These are phyloP conservation scores for Falco naumanni DNA, from an alignment of 2,797 vertebrate genomes.

Conservation along the genomic window DNA sequence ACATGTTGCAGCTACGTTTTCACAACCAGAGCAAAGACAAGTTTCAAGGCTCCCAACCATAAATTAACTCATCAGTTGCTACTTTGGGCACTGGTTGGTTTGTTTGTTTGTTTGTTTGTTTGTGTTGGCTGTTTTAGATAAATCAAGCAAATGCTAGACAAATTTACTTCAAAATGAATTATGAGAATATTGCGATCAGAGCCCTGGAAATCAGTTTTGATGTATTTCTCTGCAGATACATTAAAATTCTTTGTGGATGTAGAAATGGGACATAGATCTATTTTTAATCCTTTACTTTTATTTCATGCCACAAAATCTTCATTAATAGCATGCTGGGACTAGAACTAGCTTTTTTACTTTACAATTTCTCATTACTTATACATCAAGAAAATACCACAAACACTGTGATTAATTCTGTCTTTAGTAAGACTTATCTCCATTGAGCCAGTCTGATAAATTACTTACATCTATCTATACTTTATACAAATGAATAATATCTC, in stretches of 20 bases:
- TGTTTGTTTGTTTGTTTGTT: background rate
- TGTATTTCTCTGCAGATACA: background rate
- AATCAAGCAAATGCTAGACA: background rate
- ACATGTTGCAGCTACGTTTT: rapidly evolving
- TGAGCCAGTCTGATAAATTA: slow-evolving; percentile 55
- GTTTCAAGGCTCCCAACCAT: background rate
- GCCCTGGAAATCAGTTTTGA: background rate
- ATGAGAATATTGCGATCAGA: background rate
- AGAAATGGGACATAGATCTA: slow-evolving; percentile 11
- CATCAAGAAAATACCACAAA: slow-evolving; percentile 57
- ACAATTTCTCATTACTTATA: slow-evolving; percentile 62
- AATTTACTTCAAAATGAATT: background rate
- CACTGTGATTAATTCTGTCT: slow-evolving; percentile 44
- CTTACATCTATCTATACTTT: slow-evolving; percentile 53
- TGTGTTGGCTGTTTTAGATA: background rate
- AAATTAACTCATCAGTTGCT: background rate
- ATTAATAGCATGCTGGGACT: slow-evolving; percentile 22
- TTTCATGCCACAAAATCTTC: slow-evolving; percentile 22
- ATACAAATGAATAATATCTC: slow-evolving; percentile 47
- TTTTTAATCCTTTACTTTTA: slow-evolving; percentile 42
- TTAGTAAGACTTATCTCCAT: slow-evolving; percentile 45
- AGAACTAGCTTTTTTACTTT: slow-evolving; percentile 31
- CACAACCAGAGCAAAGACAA: background rate
- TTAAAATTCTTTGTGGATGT: slow-evolving; percentile 21
- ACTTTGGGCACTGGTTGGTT: background rate